Evolutionary conservation across 2,113 vertebrate species (phyloP), one percentile per base, ranked within the genome.

Genomic region (Cyanoramphus novaezelandiae): DNA sequence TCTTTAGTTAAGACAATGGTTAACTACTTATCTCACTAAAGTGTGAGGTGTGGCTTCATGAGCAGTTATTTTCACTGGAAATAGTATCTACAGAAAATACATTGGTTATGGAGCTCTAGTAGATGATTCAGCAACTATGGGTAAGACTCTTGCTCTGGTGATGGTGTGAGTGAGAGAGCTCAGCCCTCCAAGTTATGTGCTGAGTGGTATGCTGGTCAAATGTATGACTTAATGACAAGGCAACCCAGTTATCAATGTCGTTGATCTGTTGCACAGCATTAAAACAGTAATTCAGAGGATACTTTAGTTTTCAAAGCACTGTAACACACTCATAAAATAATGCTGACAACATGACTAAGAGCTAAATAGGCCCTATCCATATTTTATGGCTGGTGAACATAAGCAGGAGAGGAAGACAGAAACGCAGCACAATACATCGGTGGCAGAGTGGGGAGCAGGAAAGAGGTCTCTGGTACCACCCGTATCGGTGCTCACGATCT

Each of bases 21-120:
- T 97, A 97, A 96, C 97, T 6, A 27, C 94, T 97, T 98, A 97
- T 97, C 95, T 93, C 81, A 39, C 23, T 50, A 37, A 95, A 95
- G 95, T 29, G 47, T 97, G 96, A 97, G 95, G 96, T 89, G 96
- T 95, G 96, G 96, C 74, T 63, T 72, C 69, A 19, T 0, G 9
- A 91, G 92, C 67, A 94, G 93, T 82, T 95, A 91, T 94, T 92
- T 93, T 96, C 88, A 86, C 83, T 82, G 88, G 86, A 92, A 96
- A 80, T 74, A 59, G 49, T 70, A 82, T 63, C 43, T 63, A 79
- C 57, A 82, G 80, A 68, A 95, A 92, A 96, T 47, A 79, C 35
- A 71, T 79, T 23, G 90, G 90, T 95, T 93, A 55, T 79, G 33
- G 47, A 74, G 49, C 70, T 82, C 57, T 33, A 91, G 80, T 44